phyloP scores from a whole-genome alignment of 2,797 vertebrate species.

The Tokudaia muenninki region DNA sequence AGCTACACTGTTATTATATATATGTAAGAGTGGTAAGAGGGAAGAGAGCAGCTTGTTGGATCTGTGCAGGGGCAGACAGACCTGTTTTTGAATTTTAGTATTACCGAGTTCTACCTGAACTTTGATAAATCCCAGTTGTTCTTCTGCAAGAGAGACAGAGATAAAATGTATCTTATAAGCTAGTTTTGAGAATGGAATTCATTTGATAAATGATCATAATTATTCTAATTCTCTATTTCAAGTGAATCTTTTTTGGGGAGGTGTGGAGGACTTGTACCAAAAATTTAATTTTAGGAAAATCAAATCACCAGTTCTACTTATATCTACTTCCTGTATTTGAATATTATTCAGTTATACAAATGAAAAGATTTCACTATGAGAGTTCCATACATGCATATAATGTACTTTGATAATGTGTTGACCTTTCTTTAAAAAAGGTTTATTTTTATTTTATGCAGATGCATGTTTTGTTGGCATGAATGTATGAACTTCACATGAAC shows the following conservation, averaged over 20 bases:
- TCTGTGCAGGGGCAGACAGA: neutral
- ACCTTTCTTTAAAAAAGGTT: neutral
- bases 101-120: neutral
- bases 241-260: neutral
- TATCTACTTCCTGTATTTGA: neutral
- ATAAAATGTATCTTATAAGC: slow-evolving; percentile 23
- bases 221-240: neutral
- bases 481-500: neutral
- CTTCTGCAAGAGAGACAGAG: slow-evolving; percentile 15
- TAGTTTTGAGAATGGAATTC: neutral
- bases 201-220: slow-evolving; percentile 5
- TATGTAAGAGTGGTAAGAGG: neutral
- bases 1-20: neutral
- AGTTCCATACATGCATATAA: neutral
- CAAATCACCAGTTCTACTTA: neutral
- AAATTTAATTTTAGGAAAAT: neutral
- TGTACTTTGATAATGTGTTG: neutral
- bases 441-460: neutral
- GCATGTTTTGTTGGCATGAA: neutral
- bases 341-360: neutral
- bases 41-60: neutral
- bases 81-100: neutral
- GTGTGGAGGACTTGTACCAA: neutral
- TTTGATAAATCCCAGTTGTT: neutral
- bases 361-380: neutral